Evolutionary conservation across 2,888 invertebrate species (phyloP).

Genomic region (Stenodema calcarata): DNA sequence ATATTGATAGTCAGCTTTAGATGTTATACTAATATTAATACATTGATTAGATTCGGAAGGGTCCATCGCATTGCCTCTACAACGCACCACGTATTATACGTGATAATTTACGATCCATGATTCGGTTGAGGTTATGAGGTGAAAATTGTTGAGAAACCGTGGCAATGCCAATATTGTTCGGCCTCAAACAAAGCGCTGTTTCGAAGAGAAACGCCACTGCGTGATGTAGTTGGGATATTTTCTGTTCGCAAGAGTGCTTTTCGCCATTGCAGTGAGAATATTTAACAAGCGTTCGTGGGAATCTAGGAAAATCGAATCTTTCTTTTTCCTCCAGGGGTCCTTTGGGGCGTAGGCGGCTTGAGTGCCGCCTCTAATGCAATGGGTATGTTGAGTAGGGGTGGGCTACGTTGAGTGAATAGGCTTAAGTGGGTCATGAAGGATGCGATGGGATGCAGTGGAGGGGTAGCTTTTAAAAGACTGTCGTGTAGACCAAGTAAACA

Average conservation of each 20-base stretch:
- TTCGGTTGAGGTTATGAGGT: too few relatives aligned
- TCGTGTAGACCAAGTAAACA: not conserved
- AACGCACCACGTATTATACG: too few relatives aligned
- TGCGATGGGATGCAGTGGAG: constrained; percentile 25
- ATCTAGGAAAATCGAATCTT: not conserved
- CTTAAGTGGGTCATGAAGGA: not conserved
- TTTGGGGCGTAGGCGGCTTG: not conserved
- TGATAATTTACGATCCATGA: too few relatives aligned
- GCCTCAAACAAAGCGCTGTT: too few relatives aligned
- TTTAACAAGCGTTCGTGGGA: not conserved
- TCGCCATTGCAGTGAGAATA: not conserved
- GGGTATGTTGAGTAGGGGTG: not conserved
- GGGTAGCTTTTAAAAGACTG: constrained; percentile 48
- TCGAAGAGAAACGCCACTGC: too few relatives aligned
- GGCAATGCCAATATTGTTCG: too few relatives aligned
- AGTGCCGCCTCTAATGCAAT: not conserved
- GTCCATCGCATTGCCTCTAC: too few relatives aligned
- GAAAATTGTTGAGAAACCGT: too few relatives aligned
- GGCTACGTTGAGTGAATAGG: not conserved
- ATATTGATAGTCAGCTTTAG: too few relatives aligned
- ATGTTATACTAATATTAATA: too few relatives aligned
- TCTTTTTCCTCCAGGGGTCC: not conserved
- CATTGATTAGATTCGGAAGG: too few relatives aligned
- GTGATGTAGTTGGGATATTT: too few relatives aligned
- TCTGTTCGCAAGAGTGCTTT: not conserved